Conservation (phyloP, 2,797 vertebrate genomes). For the Lepus townsendii region DNA sequence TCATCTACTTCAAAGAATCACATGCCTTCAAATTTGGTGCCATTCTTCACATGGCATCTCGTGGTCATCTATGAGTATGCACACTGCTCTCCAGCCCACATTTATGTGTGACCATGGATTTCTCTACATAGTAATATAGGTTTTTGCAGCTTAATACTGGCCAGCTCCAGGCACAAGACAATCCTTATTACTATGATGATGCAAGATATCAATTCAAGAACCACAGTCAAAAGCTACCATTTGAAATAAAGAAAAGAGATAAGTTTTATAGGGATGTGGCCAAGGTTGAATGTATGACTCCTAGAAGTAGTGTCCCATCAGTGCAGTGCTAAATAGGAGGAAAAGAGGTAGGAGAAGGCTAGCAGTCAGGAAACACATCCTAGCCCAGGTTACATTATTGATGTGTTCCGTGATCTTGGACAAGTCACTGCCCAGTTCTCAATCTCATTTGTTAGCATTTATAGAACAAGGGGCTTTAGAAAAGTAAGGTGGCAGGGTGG, state of each 20-base stretch:
- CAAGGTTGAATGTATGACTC: constrained; percentile 6
- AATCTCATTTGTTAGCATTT: constrained; percentile 31
- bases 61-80: background rate
- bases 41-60: background rate
- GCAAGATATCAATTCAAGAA: constrained; percentile 55
- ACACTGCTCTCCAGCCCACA: background rate
- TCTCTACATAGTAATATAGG: background rate
- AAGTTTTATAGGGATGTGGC: background rate
- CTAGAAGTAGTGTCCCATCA: background rate
- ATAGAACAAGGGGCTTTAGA: background rate
- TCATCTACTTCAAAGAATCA: background rate
- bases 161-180: constrained; percentile 6
- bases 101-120: background rate
- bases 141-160: constrained; percentile 5
- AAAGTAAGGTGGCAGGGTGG: background rate
- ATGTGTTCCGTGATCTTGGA: constrained; percentile 19
- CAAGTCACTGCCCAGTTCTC: constrained; percentile 14
- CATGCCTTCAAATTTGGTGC: constrained; percentile 4
- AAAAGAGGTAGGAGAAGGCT: background rate
- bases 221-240: constrained; percentile 40
- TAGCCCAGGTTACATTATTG: constrained; percentile 29
- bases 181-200: constrained; percentile 44
- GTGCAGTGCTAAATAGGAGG: background rate
- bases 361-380: background rate
- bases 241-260: constrained; percentile 32